Evolutionary conservation across 2,113 vertebrate species (phyloP).

Genomic region (Elgaria multicarinata): DNA sequence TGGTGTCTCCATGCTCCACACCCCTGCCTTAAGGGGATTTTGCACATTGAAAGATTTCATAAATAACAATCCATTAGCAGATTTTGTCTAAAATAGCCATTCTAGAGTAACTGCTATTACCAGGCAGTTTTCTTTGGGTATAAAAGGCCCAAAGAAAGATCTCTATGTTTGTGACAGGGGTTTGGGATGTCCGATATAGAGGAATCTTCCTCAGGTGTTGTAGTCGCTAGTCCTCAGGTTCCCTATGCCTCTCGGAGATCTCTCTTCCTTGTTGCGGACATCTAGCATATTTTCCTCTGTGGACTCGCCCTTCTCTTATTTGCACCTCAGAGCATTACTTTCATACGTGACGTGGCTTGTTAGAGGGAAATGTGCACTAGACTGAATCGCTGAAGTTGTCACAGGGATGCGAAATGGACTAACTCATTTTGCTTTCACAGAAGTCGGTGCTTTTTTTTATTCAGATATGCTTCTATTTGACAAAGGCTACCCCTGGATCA

Average conservation of each 20-base stretch:
- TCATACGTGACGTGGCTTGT: neutral
- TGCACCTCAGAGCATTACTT: constrained; percentile 5
- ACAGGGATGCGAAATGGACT: neutral
- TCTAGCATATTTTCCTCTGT: neutral
- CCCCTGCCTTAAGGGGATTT: neutral
- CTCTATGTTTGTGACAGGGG: neutral
- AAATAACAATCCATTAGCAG: neutral
- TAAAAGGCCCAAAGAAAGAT: neutral
- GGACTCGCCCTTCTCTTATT: neutral
- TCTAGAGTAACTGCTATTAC: neutral
- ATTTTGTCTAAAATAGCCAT: neutral
- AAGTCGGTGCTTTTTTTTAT: constrained; percentile 26
- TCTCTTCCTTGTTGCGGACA: neutral
- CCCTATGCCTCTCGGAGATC: neutral
- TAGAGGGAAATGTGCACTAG: constrained; percentile 43
- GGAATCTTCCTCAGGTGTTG: neutral
- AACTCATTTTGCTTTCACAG: neutral
- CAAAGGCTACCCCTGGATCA: constrained; percentile 19
- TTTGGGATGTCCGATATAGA: neutral
- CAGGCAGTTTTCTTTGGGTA: neutral
- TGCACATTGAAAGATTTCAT: neutral
- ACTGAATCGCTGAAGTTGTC: constrained; percentile 18
- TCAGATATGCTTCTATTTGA: constrained; percentile 14
- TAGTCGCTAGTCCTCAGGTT: neutral
- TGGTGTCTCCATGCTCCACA: too few relatives aligned